Percentiles rank a stretch among this genome's conserved stretches.
These are phyloP conservation scores for Cuculus canorus DNA, from an alignment of 2,797 vertebrate genomes.

Conservation along the genomic window DNA sequence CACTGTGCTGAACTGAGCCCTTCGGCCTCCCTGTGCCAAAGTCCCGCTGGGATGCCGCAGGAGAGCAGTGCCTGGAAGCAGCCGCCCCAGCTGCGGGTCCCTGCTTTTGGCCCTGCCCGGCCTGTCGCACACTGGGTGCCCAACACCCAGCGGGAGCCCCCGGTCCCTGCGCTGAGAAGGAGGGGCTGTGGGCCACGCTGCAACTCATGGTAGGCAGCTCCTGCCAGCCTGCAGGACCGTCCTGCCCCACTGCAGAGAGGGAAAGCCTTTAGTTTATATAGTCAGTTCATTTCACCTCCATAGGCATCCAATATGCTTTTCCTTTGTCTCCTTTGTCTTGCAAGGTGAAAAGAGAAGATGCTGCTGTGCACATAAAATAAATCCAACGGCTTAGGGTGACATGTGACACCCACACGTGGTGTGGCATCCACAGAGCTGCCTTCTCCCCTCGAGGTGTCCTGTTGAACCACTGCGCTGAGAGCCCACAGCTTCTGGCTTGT, in stretches of 20 bases:
- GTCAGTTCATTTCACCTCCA: neutral
- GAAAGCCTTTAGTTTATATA: neutral
- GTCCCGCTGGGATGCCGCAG: too few relatives aligned
- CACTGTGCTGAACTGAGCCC: too few relatives aligned
- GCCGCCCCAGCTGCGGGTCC: too few relatives aligned
- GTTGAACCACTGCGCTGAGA: neutral
- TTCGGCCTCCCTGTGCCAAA: too few relatives aligned
- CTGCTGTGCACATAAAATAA: neutral
- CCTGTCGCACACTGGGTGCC: neutral
- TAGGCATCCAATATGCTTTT: neutral
- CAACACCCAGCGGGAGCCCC: neutral
- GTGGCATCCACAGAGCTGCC: neutral
- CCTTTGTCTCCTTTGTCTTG: neutral
- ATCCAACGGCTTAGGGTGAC: neutral
- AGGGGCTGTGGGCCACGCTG: neutral
- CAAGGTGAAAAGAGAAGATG: neutral
- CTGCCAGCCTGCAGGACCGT: neutral
- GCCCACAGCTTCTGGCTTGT: rapidly evolving
- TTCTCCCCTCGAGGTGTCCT: neutral
- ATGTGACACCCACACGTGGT: neutral
- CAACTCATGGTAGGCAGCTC: neutral
- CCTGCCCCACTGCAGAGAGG: neutral
- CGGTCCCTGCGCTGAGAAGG: neutral
- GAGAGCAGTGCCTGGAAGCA: too few relatives aligned
- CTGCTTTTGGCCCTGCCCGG: neutral